These are phyloP conservation scores for Globia sparganii DNA, from an alignment of 2,888 invertebrate species.

Conservation along the genomic window DNA sequence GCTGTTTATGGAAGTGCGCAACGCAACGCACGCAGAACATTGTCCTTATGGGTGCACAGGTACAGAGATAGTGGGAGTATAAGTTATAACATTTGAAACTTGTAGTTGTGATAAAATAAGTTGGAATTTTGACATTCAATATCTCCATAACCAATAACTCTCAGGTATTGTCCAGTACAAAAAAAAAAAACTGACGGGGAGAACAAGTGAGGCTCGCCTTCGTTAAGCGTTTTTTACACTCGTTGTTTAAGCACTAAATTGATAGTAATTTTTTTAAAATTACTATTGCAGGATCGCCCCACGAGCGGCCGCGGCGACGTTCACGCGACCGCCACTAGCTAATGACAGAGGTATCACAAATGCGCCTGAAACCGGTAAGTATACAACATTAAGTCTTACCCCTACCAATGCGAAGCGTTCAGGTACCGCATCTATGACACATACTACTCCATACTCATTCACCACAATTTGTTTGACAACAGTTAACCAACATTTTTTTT, in stretches of 20 bases:
- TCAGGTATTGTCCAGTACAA: background rate
- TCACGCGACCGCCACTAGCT: conserved; percentile 88
- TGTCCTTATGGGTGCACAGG: background rate
- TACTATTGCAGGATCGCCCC: conserved; percentile 78
- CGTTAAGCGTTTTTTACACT: background rate
- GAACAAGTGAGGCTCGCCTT: background rate
- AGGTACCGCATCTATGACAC: conserved; percentile 57
- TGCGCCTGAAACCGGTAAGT: conserved; percentile 88
- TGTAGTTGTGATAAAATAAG: background rate
- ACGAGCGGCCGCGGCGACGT: conserved; percentile 86
- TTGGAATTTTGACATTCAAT: background rate
- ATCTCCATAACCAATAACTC: background rate
- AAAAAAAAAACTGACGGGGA: background rate
- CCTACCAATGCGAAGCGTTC: conserved; percentile 58
- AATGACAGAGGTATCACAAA: conserved; percentile 90
- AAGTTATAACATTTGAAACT: background rate
- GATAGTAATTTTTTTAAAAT: background rate
- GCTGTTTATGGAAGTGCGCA: background rate
- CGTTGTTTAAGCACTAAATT: background rate
- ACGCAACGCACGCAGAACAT: background rate
- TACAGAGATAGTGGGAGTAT: background rate
- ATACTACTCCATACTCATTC: conserved; percentile 49
- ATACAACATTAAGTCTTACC: conserved; percentile 65
- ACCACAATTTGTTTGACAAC: conserved; percentile 46
- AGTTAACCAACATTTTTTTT: conserved; percentile 59